A percentile compares a stretch with the other conserved stretches of the same genome.
phyloP scores from a whole-genome alignment of 2,797 vertebrate genomes.

The Fistularia commersonii region DNA sequence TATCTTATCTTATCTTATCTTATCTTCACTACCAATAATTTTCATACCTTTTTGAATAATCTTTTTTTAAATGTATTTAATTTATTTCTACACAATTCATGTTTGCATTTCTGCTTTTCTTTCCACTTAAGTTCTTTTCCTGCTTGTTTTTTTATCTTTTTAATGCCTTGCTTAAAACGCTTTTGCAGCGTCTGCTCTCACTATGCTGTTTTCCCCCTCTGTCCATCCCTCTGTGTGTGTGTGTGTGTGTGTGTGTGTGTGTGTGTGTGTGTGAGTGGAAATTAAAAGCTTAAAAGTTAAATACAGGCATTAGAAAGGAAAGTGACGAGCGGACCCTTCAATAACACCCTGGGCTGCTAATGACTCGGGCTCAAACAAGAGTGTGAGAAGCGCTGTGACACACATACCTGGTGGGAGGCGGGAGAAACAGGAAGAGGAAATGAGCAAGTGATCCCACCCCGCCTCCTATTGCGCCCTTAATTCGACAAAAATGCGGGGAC shows the following conservation, averaged over 20 bases:
- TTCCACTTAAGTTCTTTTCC: no score
- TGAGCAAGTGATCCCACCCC: conserved; percentile 44
- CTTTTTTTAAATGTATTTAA: no score
- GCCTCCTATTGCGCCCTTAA: conserved; percentile 30
- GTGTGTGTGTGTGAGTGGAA: conserved; percentile 72
- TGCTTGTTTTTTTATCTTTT: no score
- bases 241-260: conserved; percentile 63
- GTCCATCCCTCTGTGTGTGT: conserved; percentile 10
- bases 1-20: no score
- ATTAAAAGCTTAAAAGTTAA: conserved; percentile 86
- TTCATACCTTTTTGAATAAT: no score
- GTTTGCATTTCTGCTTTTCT: no score
- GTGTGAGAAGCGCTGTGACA: conserved; percentile 64
- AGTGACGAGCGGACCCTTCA: conserved; percentile 85
- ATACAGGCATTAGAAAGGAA: conserved; percentile 85
- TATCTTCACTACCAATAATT: no score
- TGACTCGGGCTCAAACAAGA: conserved; percentile 81
- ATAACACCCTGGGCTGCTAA: conserved; percentile 85
- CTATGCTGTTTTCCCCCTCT: conserved; percentile 1
- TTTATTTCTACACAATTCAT: no score
- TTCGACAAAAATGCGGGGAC: conserved; percentile 19
- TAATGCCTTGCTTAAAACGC: neutral
- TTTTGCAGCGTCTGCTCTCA: neutral
- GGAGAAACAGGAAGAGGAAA: conserved; percentile 58
- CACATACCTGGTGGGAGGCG: conserved; percentile 73